Evolutionary conservation across 2,888 invertebrate genomes (phyloP).

Genomic region (Alcis repandata): DNA sequence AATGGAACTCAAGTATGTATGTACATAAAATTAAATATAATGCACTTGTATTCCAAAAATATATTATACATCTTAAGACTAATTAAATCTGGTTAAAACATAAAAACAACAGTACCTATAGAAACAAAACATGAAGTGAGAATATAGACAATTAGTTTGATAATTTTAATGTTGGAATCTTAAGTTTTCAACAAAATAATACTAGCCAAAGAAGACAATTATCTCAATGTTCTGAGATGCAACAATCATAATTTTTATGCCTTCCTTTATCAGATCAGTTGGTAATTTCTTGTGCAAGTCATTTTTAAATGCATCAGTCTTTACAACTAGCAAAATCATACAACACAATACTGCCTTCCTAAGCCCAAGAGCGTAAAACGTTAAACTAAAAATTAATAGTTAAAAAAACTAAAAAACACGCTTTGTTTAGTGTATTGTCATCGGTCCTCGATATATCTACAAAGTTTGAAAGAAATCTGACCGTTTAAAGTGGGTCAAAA

Average conservation of each 20-base stretch:
- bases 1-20: constrained; percentile 13
- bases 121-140: background rate
- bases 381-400: too few species aligned
- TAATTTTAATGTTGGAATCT: constrained; percentile 10
- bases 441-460: too few species aligned
- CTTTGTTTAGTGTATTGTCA: too few species aligned
- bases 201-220: background rate
- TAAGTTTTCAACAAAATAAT: constrained; percentile 7
- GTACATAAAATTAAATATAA: background rate
- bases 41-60: constrained; percentile 6
- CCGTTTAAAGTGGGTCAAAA: too few species aligned
- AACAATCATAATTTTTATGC: background rate
- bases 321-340: constrained; percentile 52
- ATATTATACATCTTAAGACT: constrained; percentile 13
- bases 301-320: constrained; percentile 78
- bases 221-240: background rate
- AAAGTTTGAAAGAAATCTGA: too few species aligned
- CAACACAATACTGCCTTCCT: too few species aligned
- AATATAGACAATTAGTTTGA: background rate
- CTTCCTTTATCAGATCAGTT: constrained; percentile 23
- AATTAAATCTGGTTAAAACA: constrained; percentile 18
- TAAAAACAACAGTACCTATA: constrained; percentile 15
- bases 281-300: constrained; percentile 36
- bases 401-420: too few species aligned
- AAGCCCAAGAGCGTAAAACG: too few species aligned